Base-by-base conservation (phyloP, 1,140 invertebrate species). In the Eumeta japonica region DNA sequence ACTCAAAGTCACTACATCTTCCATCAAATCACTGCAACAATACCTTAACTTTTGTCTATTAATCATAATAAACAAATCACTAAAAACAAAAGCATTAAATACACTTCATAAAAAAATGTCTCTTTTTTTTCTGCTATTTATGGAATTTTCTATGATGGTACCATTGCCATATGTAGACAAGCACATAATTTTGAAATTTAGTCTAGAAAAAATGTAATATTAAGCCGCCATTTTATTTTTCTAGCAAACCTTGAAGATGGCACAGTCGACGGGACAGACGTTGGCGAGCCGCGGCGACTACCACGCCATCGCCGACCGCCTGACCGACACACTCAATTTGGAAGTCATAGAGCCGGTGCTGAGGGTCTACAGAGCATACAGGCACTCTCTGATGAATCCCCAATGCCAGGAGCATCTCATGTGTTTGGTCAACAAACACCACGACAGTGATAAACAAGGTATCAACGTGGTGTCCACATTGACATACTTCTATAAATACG, bases 281-380 rank as follows among this genome's bases (percentile, higher is more conserved):
- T 56, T 81, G 54, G 44, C 54, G 0, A 77, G 63, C 2, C 65
- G 75, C 10, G 52, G 50, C 1, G 73, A 82, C 13, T 79, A 81
- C 52, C n/a, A 81, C 55, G 83, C 85, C 45, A 66, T 90, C 1
- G 86, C 86, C n/a, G 81, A 85, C 52, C 83, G 83, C 58, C 52
- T 90, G 14, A 86, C 86, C 12, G 85, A 90, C 43, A 84, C 84
- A 1, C 79, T 91, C 12, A 90, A 90, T 65, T 71, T 88, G 48
- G 87, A 89, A 62, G 78, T 90, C 12, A 86, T 90, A 19, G 85
- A 86, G 52, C 87, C 87, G 1, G 76, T 89, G 12, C 78, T 88
- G 3, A 80, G 86, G 53, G 86, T 86, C 7, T 86, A 87, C 61
- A 62, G 88, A 35, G 88, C 86, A 3, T 89, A 88, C 58, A 79